These are phyloP conservation scores for Actenoides hombroni DNA, from an alignment of 2,113 vertebrate species.

Conservation along the genomic window DNA sequence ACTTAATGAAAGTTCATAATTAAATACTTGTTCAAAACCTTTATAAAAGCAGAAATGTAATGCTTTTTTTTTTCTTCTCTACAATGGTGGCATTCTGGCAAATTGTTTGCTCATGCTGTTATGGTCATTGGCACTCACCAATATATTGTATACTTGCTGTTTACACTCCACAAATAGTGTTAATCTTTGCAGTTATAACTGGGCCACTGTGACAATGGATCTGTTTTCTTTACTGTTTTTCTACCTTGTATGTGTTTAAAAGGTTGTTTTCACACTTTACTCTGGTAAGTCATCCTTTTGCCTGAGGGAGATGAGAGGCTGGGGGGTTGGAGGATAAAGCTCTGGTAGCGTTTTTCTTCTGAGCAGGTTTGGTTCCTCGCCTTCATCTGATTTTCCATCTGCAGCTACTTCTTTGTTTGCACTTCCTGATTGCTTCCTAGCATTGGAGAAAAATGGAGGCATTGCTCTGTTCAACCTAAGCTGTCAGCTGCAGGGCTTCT, in stretches of 20 bases:
- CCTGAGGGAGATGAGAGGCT: neutral
- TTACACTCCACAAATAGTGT: neutral
- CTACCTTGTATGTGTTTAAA: neutral
- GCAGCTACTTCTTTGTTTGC: neutral
- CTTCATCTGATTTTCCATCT: neutral
- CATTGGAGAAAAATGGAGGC: neutral
- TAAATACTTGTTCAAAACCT: neutral
- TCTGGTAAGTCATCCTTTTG: neutral
- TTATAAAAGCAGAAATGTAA: neutral
- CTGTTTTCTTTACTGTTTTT: neutral
- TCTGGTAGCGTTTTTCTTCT: accelerated
- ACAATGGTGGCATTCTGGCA: neutral
- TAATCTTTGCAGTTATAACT: neutral
- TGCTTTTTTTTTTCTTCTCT: neutral
- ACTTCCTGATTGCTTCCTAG: neutral
- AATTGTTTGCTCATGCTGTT: neutral
- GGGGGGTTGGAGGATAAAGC: neutral
- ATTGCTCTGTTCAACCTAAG: neutral
- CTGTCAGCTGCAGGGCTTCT: neutral
- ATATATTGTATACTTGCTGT: neutral
- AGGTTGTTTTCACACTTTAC: neutral
- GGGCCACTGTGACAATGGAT: neutral
- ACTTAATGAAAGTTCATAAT: neutral
- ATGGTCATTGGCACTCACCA: neutral
- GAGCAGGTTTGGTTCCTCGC: neutral